Evolutionary conservation across 2,797 vertebrate species (phyloP), one percentile per base, ranked within the genome.

Genomic region (Brachyrhaphis roseni): DNA sequence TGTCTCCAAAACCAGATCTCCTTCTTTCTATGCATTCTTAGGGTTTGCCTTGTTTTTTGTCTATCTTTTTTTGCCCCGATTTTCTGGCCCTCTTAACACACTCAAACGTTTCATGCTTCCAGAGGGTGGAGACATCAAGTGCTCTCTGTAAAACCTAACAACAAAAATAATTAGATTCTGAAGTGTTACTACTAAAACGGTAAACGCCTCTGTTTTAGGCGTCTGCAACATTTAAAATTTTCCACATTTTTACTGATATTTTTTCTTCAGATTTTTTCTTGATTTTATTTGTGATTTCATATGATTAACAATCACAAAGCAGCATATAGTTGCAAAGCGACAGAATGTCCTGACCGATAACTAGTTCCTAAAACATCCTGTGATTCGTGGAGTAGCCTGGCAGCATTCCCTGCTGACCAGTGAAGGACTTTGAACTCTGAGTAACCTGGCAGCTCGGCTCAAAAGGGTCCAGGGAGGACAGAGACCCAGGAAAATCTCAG

Each of bases 341-440:
- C 64, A 66, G 8, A 23, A 26, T 4, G 13, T 43, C 2, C 15
- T 26, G 36, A 41, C 36, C 1, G 20, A 41, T 26, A 68, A 26
- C 36, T 41, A 41, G 36, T 26, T 43, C 10, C 64, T 39, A 39
- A 66, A 39, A 16, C 8, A 23, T 66, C 7, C 15, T 23, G 8
- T 73, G 16, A 23, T 51, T 34, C 0, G 16, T 20, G 71, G 28
- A 51, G 72, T 34, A 73, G 46, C 47, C 46, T 49, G 59, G 59
- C 15, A 62, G 31, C 31, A 20, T 66, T 66, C 62, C 16, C 62
- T 71, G 41, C 1, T 43, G 68, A 45, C 41, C 39, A 71, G 41
- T 71, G n/a, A 45, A 71, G 89, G 92, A 87, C 47, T 23, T 23
- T 93, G 93, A 94, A 94, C 94, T 93, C 78, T 90, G 79, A 81